Base-by-base conservation (phyloP, 2,113 vertebrate species). In the Oreotragus oreotragus region DNA sequence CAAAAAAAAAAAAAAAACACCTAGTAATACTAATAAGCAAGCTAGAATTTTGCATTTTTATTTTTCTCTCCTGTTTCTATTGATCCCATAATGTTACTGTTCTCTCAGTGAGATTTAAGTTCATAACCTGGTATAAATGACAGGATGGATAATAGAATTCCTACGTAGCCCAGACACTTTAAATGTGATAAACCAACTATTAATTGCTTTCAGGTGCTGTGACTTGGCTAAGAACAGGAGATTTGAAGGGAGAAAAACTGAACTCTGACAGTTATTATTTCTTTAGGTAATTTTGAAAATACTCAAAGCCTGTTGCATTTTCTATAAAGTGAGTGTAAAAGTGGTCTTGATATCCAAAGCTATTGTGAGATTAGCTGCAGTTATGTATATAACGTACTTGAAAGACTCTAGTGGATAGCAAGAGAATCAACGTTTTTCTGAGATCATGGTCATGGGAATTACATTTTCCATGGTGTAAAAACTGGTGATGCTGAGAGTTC, bases 1-100 rank as follows among this genome's bases (percentile, higher is more conserved):
- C 7, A 23, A 51, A n/a, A n/a, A n/a, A n/a, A n/a, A n/a, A n/a
- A n/a, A n/a, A n/a, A n/a, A n/a, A n/a, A n/a, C n/a, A n/a, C n/a
- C 25, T 77, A 77, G 27, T 45, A 60, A 80, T 62, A 47, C 12
- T 51, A 79, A 51, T 84, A 81, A 66, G 14, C 36, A 51, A 57
- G 70, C 30, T 84, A 66, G 51, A 97, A 84, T 94, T 96, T 90
- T 90, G 10, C 81, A 43, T 80, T 95, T 96, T 77, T 53, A 58
- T 47, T 57, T 93, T 79, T 80, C 1, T 5, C 1, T 8, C 39
- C 30, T 23, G 47, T 45, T 49, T 57, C 25, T 86, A 53, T 76
- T 87, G 25, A 33, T 45, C 4, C 43, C 2, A 15, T 53, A 21
- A 64, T 73, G 51, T 39, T 94, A 36, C 28, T 62, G 3, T 94